Evolutionary conservation across 2,113 vertebrate genomes (phyloP), one percentile per base, ranked within the genome.

Genomic region (Gyps fulvus): DNA sequence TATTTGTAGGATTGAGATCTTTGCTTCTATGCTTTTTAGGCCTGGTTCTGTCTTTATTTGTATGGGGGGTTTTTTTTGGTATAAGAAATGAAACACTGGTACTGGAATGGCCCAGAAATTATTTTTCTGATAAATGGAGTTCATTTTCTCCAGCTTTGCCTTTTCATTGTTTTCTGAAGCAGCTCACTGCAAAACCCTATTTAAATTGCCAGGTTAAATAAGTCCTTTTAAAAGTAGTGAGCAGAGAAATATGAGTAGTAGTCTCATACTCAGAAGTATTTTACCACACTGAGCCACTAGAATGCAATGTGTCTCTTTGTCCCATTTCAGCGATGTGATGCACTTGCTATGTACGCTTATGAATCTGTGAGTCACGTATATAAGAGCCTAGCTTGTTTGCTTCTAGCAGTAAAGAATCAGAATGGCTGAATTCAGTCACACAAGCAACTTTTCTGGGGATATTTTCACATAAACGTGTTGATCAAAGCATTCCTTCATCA

Each of bases 221-320:
- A 50, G 34, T 65, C 23, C 12, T 57, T 80, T 77, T 57, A 32
- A 57, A 91, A 62, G 52, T 17, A 45, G 16, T 31, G 52, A 81
- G 38, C 36, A 71, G 50, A 76, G 67, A 88, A 85, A 47, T 80
- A n/a, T 2, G 5, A 38, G 14, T 73, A 70, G 19, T 76, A 36
- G 62, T 91, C n/a, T 90, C 22, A 55, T 45, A 43, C 7, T 82
- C 15, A 11, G 32, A 82, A 54, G 31, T 55, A 96, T 69, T 94
- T 96, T 97, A 96, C 95, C 89, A 79, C 62, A 32, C 81, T 79
- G 87, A 84, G 43, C 94, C 91, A 95, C 96, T 93, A 97, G 96
- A 95, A 95, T 95, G 96, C 96, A 95, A 95, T 96, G 95, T 97
- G 76, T 90, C 80, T 96, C 96, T 96, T 83, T 95, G 85, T 96